A percentile compares a stretch with the other conserved stretches of the same genome.
These are phyloP conservation scores for Grus americana DNA, from an alignment of 2,113 vertebrate genomes.

Conservation along the genomic window DNA sequence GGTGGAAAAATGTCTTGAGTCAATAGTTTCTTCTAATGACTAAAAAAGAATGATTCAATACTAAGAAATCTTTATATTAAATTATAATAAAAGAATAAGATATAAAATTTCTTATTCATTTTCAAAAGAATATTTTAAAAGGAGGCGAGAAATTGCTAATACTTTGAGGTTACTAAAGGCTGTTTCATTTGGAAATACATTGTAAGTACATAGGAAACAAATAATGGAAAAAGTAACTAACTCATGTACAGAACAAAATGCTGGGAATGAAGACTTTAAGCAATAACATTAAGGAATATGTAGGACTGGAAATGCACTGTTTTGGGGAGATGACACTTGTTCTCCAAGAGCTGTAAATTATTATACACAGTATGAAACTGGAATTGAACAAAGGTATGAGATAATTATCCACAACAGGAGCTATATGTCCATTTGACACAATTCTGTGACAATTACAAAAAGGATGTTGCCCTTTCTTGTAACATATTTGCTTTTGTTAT, in stretches of 20 bases:
- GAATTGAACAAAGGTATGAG: neutral
- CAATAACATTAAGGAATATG: neutral
- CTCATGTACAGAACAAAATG: neutral
- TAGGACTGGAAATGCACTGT: neutral
- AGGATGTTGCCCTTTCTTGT: constrained; percentile 32
- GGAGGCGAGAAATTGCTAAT: neutral
- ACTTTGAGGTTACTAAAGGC: neutral
- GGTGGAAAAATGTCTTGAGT: neutral
- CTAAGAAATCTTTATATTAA: neutral
- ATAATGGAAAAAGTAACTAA: neutral
- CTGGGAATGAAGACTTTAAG: neutral
- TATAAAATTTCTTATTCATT: neutral
- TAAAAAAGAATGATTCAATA: neutral
- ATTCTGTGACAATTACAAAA: neutral
- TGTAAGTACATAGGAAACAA: neutral
- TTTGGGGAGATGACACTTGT: neutral
- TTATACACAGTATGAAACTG: neutral
- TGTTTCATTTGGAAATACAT: neutral
- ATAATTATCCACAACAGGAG: constrained; percentile 27
- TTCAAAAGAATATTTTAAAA: neutral
- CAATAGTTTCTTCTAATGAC: neutral
- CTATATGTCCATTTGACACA: constrained; percentile 46
- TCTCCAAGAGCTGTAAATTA: constrained; percentile 19
- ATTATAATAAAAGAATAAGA: neutral
- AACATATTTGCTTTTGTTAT: constrained; percentile 41